Percentiles rank a stretch among this genome's conserved stretches.
These are phyloP conservation scores for Strigops habroptila DNA, from an alignment of 2,113 vertebrate species.

Conservation along the genomic window DNA sequence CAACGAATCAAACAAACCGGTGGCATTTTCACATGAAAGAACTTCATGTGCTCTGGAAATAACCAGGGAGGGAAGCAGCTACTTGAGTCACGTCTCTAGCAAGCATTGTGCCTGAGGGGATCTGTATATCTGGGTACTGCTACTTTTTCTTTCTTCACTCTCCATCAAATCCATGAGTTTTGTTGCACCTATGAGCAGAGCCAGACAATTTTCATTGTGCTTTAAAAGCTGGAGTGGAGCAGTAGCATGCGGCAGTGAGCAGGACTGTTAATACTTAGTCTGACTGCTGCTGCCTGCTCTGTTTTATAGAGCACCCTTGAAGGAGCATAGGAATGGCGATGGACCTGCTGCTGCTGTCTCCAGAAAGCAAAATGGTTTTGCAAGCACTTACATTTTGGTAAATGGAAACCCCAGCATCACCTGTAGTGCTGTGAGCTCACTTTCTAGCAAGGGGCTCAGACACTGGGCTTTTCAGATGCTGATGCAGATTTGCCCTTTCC, in stretches of 20 bases:
- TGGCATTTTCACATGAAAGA: slow-evolving; percentile 24
- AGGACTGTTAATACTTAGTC: not conserved
- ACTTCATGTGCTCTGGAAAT: slow-evolving; percentile 7
- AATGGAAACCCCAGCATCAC: not conserved
- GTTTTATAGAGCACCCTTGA: not conserved
- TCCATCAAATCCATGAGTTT: not conserved
- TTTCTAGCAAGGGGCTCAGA: not conserved
- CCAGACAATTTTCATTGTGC: not conserved
- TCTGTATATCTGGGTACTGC: not conserved
- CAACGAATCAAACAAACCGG: not conserved
- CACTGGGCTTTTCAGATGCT: not conserved
- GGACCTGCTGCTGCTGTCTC: not conserved
- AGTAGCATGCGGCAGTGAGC: not conserved
- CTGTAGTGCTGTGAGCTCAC: not conserved
- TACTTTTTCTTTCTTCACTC: not conserved
- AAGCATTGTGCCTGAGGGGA: not conserved
- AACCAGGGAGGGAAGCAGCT: not conserved
- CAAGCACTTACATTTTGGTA: not conserved
- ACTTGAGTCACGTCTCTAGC: not conserved
- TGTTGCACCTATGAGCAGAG: not conserved
- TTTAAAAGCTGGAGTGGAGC: not conserved
- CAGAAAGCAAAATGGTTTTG: not conserved
- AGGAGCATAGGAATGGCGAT: not conserved
- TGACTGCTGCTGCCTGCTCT: not conserved
- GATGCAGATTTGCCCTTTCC: not conserved